Conservation (phyloP, 1,140 invertebrate species). For the Camponotus floridanus region DNA sequence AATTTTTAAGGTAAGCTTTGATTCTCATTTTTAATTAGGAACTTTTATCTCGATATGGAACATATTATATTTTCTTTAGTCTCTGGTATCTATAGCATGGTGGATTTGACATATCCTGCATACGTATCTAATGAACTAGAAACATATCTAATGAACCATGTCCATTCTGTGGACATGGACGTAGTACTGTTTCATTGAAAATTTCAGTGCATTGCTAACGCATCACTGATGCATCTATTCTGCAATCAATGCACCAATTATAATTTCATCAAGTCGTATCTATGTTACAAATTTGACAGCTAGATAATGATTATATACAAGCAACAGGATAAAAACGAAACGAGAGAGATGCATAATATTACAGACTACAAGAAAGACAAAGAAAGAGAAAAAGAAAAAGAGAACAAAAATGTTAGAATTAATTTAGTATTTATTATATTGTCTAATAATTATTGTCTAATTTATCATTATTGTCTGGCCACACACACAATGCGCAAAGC, state of each 20-base stretch:
- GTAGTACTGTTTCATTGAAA: constrained; percentile 14
- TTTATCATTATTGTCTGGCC: too few species aligned
- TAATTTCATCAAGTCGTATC: constrained; percentile 18
- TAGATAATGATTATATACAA: constrained; percentile 19
- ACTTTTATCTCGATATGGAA: neutral
- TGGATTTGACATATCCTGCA: neutral
- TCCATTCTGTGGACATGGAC: neutral
- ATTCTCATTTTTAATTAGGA: neutral
- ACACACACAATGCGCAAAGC: constrained; percentile 3
- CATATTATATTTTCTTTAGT: neutral
- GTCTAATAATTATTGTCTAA: constrained; percentile 25
- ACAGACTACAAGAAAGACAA: neutral
- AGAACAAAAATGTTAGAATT: constrained; percentile 26
- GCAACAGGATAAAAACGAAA: neutral
- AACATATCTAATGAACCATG: neutral
- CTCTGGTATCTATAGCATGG: neutral
- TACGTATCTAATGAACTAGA: neutral
- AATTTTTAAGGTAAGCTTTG: neutral
- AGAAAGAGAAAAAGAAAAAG: neutral
- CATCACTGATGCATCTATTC: constrained; percentile 1
- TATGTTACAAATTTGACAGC: constrained; percentile 8
- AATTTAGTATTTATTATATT: constrained; percentile 16
- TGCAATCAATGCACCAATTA: constrained; percentile 4
- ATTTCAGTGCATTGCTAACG: constrained; percentile 8
- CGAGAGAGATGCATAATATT: neutral